A percentile compares a stretch with the other conserved stretches of the same genome.
These are phyloP conservation scores for Bovichtus diacanthus DNA, from an alignment of 2,797 vertebrate species.

Conservation along the genomic window DNA sequence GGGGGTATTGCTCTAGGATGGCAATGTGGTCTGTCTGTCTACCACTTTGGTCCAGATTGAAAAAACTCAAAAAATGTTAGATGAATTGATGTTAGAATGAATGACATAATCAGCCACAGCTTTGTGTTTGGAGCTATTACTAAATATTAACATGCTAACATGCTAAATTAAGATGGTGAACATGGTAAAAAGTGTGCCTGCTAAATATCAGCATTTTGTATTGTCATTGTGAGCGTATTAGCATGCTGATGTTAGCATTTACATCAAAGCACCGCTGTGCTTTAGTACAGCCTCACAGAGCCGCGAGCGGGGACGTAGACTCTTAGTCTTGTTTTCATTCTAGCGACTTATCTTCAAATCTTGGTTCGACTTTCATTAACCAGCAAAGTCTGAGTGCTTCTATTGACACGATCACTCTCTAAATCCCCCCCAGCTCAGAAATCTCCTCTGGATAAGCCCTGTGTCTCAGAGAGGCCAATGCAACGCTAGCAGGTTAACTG, in stretches of 20 bases:
- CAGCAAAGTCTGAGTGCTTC: background rate
- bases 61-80: background rate
- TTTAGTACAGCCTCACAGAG: background rate
- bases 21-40: background rate
- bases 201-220: background rate
- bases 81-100: no score
- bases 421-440: slow-evolving; percentile 17
- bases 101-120: background rate
- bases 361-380: background rate
- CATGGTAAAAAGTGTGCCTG: background rate
- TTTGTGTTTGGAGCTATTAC: background rate
- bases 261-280: background rate
- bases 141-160: background rate
- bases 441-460: slow-evolving; percentile 6
- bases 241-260: background rate
- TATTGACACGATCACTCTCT: slow-evolving; percentile 11
- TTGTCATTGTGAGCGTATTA: background rate
- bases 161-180: background rate
- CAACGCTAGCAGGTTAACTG: slow-evolving; percentile 24
- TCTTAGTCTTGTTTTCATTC: slow-evolving; percentile 1
- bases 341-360: background rate
- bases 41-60: background rate
- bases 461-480: slow-evolving; percentile 2
- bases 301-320: background rate
- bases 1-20: background rate